These are phyloP conservation scores for Casuarius casuarius DNA, from an alignment of 2,113 vertebrate genomes.

Conservation along the genomic window DNA sequence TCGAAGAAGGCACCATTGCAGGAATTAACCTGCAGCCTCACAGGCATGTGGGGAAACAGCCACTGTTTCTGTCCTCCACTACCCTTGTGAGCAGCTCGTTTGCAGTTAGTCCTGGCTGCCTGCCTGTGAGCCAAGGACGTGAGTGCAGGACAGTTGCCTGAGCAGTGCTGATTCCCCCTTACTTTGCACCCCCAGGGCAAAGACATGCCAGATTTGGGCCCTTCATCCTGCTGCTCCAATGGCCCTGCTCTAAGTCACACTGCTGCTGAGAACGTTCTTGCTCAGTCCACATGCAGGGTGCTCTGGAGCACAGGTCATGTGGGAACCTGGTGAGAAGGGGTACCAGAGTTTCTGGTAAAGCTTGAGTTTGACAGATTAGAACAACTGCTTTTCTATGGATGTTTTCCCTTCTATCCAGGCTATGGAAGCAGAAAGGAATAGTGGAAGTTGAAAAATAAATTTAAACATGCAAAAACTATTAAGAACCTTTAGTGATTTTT, in stretches of 20 bases:
- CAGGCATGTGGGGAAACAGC: fast-evolving
- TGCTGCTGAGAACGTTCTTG: neutral
- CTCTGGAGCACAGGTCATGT: neutral
- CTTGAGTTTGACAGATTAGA: neutral
- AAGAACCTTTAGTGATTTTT: neutral
- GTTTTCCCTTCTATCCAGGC: neutral
- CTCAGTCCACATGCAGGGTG: neutral
- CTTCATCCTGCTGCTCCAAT: neutral
- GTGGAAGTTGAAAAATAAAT: neutral
- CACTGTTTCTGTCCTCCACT: neutral
- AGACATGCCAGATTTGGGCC: neutral
- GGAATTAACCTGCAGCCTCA: neutral
- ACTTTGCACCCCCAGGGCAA: neutral
- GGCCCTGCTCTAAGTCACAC: neutral
- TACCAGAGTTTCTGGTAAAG: neutral
- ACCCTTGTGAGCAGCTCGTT: neutral
- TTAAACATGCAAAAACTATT: neutral
- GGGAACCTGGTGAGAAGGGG: neutral
- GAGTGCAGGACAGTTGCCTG: neutral
- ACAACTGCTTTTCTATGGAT: neutral
- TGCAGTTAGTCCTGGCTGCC: neutral
- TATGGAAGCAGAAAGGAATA: neutral
- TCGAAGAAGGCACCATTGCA: neutral
- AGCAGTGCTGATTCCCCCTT: neutral
- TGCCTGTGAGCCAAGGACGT: neutral